These are phyloP conservation scores for Magallana ariakensis DNA, from an alignment of 1,140 invertebrate genomes.

Conservation along the genomic window DNA sequence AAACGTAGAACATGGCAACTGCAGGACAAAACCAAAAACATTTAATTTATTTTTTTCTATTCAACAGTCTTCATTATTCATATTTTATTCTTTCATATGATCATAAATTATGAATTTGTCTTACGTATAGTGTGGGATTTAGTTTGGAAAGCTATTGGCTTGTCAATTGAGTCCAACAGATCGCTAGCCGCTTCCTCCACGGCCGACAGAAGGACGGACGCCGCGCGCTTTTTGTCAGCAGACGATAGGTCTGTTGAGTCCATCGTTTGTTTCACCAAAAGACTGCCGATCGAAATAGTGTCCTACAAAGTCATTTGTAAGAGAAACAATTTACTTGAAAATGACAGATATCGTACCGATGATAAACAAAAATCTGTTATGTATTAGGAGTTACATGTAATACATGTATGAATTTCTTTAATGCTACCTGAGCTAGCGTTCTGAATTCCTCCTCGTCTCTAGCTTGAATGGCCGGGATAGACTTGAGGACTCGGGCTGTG, in stretches of 20 bases:
- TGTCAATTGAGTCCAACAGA: constrained; percentile 89
- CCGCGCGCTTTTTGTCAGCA: constrained; percentile 65
- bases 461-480: neutral
- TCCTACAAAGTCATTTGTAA: neutral
- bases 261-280: neutral
- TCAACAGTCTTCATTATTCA: neutral
- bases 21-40: neutral
- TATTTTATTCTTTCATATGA: too few relatives aligned
- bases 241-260: constrained; percentile 5
- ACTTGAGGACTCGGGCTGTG: constrained; percentile 30
- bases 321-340: neutral
- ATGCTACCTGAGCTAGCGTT: neutral
- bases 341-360: neutral
- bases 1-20: constrained; percentile 1
- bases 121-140: constrained; percentile 72
- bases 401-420: neutral
- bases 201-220: constrained; percentile 70
- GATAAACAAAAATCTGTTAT: too few relatives aligned
- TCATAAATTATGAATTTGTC: neutral
- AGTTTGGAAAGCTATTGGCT: constrained; percentile 62
- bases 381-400: neutral
- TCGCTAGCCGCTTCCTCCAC: constrained; percentile 94
- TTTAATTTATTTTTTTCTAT: neutral
- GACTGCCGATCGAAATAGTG: neutral
- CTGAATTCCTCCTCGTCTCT: neutral